Conservation (phyloP, 2,113 vertebrate species). For the Sinocyclocheilus rhinocerous region DNA sequence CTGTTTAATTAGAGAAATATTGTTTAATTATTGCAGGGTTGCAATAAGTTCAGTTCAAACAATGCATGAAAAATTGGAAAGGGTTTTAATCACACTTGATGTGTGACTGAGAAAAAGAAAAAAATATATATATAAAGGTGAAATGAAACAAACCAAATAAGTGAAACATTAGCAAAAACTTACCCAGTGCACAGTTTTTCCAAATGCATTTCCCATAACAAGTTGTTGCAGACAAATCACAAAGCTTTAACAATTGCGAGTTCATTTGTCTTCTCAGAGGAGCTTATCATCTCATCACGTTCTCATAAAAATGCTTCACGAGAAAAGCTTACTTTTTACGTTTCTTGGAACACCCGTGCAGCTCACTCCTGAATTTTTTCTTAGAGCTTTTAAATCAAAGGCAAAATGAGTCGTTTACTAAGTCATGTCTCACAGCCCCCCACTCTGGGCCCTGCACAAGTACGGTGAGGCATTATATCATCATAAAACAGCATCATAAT, state of each 20-base stretch:
- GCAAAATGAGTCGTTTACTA: conserved; percentile 20
- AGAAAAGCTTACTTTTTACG: conserved; percentile 11
- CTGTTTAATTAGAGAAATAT: neutral
- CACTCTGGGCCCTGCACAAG: conserved; percentile 1
- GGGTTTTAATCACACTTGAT: neutral
- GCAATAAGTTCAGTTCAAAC: neutral
- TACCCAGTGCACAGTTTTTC: neutral
- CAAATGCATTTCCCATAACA: neutral
- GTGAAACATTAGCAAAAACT: neutral
- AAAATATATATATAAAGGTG: neutral
- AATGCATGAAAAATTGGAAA: neutral
- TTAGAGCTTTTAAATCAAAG: conserved; percentile 38
- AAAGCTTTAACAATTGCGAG: neutral
- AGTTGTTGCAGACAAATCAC: neutral
- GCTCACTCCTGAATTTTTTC: neutral
- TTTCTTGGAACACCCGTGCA: conserved; percentile 7
- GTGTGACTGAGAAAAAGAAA: neutral
- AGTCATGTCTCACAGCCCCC: neutral
- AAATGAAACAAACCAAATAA: neutral
- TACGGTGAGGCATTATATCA: conserved; percentile 34
- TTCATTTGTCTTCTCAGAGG: neutral
- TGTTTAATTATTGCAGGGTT: neutral
- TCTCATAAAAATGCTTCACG: conserved; percentile 15
- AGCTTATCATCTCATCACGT: conserved; percentile 41
- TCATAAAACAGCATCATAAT: conserved; percentile 39